Evolutionary conservation across 2,888 invertebrate species (phyloP).

Genomic region (Atherix ibis): DNA sequence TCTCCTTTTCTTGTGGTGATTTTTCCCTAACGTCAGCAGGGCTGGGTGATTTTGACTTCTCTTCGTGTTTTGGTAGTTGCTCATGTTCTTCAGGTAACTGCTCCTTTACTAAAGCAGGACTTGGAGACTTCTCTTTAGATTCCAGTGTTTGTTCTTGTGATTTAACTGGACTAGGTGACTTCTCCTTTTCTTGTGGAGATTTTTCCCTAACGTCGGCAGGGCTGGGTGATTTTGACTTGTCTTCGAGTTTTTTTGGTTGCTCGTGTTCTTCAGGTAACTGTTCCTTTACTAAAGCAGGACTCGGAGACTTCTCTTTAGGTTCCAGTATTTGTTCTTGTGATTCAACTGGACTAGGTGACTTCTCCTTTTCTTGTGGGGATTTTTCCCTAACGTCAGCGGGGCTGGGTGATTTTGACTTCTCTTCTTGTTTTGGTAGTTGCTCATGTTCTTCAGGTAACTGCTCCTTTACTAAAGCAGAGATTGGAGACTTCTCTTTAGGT

Average conservation of each 20-base stretch:
- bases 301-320: neutral
- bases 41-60: neutral
- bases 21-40: neutral
- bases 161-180: no score
- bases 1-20: neutral
- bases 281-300: neutral
- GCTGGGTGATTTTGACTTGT: neutral
- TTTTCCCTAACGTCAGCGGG: neutral
- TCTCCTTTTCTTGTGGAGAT: constrained; percentile 11
- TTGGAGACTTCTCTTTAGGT: neutral
- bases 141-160: no score
- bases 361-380: neutral
- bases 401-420: constrained; percentile 1
- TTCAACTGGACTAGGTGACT: neutral
- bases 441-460: constrained; percentile 1
- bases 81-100: neutral
- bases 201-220: constrained; percentile 23
- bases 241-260: constrained; percentile 14
- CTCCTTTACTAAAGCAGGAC: no score
- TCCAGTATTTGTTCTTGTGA: no score
- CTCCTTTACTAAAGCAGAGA: no score
- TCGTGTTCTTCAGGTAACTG: neutral
- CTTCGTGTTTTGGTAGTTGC: neutral
- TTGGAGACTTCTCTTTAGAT: neutral
- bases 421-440: neutral